Conservation (phyloP, 2,113 vertebrate species). For the Ramphastos sulfuratus region DNA sequence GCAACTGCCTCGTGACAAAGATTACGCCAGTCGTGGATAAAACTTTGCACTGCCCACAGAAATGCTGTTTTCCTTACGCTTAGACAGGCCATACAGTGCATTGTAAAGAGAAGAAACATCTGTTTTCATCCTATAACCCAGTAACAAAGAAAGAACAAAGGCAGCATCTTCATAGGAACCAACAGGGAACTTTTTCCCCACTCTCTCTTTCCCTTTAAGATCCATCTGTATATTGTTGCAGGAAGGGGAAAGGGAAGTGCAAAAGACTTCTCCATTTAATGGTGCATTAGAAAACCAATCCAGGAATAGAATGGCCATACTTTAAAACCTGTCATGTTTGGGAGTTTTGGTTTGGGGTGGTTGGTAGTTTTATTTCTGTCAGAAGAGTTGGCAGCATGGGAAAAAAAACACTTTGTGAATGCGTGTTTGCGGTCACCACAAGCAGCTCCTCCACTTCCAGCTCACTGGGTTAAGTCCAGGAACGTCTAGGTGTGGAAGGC, state of each 20-base stretch:
- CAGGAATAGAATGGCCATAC: constrained; percentile 10
- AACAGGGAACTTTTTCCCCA: not conserved
- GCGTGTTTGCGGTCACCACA: not conserved
- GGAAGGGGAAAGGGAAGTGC: constrained; percentile 42
- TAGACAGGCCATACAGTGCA: not conserved
- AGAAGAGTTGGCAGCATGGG: not conserved
- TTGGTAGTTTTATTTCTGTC: not conserved
- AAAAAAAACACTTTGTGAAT: not conserved
- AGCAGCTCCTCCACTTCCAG: not conserved
- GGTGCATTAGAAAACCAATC: constrained; percentile 30
- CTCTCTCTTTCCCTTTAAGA: not conserved
- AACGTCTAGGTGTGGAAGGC: not conserved
- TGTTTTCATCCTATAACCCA: not conserved
- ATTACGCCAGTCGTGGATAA: not conserved
- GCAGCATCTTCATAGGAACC: not conserved
- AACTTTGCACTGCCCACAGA: not conserved
- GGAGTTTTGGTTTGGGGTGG: not conserved
- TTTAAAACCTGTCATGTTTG: not conserved
- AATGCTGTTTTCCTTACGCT: not conserved
- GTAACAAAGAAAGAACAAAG: constrained; percentile 24
- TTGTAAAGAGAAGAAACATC: constrained; percentile 19
- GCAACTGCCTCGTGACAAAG: not conserved
- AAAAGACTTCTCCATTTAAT: constrained; percentile 27
- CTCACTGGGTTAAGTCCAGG: not conserved
- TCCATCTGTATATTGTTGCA: not conserved